phyloP scores from a whole-genome alignment of 2,888 invertebrate species.

The Amblyjoppa fuscipennis region DNA sequence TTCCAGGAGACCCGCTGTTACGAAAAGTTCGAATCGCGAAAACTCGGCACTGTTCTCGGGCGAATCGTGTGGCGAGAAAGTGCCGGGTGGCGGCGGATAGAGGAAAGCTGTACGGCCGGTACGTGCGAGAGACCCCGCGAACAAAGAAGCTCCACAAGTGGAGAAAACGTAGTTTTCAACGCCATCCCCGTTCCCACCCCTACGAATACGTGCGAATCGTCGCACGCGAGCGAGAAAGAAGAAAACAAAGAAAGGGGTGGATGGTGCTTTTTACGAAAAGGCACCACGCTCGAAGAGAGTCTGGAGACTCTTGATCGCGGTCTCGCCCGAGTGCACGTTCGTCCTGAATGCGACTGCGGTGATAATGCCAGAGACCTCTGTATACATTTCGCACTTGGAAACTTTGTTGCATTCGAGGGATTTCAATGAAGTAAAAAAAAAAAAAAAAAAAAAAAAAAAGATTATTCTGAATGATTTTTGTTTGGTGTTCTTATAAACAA shows the following conservation, averaged over 20 bases:
- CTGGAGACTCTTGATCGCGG: slow-evolving; percentile 24
- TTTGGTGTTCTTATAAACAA: background rate
- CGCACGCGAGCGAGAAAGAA: background rate
- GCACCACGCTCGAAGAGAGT: background rate
- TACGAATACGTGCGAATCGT: background rate
- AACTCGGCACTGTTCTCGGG: slow-evolving; percentile 26
- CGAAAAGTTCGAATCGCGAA: slow-evolving; percentile 55
- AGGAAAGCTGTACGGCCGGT: background rate
- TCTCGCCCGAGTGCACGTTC: slow-evolving; percentile 14
- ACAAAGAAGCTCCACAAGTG: slow-evolving; percentile 68
- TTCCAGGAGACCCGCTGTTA: background rate
- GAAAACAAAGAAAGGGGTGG: background rate
- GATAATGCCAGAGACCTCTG: background rate
- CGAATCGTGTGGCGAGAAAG: slow-evolving; percentile 37
- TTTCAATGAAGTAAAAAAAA: background rate
- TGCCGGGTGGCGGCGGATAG: slow-evolving; percentile 24
- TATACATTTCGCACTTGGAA: background rate
- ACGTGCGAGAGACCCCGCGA: slow-evolving; percentile 49
- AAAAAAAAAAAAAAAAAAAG: too few relatives aligned
- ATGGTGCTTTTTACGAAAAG: slow-evolving; percentile 22
- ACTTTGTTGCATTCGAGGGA: background rate
- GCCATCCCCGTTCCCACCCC: slow-evolving; percentile 1
- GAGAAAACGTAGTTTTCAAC: slow-evolving; percentile 64
- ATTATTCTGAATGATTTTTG: background rate
- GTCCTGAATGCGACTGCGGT: background rate